These are phyloP conservation scores for Oceanodroma tethys DNA, from an alignment of 2,113 vertebrate species.

Conservation along the genomic window DNA sequence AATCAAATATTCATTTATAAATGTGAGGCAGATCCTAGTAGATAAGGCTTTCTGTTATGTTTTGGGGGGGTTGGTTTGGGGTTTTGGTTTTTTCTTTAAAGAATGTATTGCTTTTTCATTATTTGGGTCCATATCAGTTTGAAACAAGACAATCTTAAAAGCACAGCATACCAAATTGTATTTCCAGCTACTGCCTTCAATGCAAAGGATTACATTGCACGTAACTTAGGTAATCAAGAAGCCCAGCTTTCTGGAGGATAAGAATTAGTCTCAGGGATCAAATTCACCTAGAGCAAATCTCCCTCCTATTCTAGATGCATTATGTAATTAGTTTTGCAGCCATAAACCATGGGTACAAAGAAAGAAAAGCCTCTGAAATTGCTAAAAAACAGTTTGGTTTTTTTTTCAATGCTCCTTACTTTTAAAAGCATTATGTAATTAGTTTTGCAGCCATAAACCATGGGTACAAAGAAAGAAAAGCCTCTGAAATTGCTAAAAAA, in stretches of 20 bases:
- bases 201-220: neutral
- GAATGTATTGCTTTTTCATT: neutral
- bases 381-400: too few relatives aligned
- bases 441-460: neutral
- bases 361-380: neutral
- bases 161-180: neutral
- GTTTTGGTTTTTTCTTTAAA: neutral
- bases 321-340: neutral
- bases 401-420: too few relatives aligned
- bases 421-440: neutral
- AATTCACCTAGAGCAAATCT: neutral
- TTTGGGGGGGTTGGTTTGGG: neutral
- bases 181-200: neutral
- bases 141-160: neutral
- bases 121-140: neutral
- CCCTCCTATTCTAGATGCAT: neutral
- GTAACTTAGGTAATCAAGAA: slow-evolving; percentile 1
- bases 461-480: neutral
- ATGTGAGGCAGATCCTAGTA: neutral
- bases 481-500: neutral
- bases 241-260: neutral
- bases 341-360: neutral
- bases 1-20: neutral
- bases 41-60: too few relatives aligned
- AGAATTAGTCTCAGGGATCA: neutral